Evolutionary conservation across 92 coral and sea anemone genomes (phyloP).

Genomic region (Bergia puertoricense): DNA sequence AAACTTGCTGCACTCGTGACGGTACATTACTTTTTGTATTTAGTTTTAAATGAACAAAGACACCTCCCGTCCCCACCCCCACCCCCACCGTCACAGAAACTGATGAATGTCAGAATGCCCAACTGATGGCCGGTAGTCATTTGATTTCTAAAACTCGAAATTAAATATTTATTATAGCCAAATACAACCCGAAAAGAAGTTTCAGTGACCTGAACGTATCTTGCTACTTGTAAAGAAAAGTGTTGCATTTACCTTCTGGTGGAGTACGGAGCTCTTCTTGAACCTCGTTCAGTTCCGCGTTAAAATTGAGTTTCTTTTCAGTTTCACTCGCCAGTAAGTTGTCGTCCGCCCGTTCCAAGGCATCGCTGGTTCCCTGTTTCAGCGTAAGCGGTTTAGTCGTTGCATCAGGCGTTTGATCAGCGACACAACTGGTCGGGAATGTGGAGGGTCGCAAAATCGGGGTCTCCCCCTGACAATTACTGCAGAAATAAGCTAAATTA

Average conservation of each 20-base stretch:
- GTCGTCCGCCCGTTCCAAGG: conserved; percentile 29
- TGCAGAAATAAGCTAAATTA: too few species aligned
- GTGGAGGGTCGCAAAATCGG: too few species aligned
- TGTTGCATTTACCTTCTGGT: conserved; percentile 9
- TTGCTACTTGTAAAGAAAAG: background rate
- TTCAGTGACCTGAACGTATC: background rate
- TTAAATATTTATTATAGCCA: background rate
- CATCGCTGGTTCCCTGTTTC: conserved; percentile 29
- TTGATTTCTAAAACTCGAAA: too few species aligned
- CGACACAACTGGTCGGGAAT: background rate
- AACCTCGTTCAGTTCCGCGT: background rate
- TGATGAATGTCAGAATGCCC: too few species aligned
- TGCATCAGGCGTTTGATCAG: background rate
- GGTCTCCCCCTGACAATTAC: too few species aligned
- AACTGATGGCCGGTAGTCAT: too few species aligned
- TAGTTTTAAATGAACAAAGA: too few species aligned
- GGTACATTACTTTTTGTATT: too few species aligned
- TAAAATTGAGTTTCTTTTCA: conserved; percentile 8
- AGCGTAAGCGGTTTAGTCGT: background rate
- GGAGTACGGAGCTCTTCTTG: background rate
- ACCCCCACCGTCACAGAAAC: too few species aligned
- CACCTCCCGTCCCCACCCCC: too few species aligned
- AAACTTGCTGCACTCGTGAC: too few species aligned
- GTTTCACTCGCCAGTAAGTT: conserved; percentile 6
- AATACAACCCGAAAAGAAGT: background rate